Base-by-base conservation (phyloP, 2,888 invertebrate species). In the Leptopilina drosophilae region DNA sequence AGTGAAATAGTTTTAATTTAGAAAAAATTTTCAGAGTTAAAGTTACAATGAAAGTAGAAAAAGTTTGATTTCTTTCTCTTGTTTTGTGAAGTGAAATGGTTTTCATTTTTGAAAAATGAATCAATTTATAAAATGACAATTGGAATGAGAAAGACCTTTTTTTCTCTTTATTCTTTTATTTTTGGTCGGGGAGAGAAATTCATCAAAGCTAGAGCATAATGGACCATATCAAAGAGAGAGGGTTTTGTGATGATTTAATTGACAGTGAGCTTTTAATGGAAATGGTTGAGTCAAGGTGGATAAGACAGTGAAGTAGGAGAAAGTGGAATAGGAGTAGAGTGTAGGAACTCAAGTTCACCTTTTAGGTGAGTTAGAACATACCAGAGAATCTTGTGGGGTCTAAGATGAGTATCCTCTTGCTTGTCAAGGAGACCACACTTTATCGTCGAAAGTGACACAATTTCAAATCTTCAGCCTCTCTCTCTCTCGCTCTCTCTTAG, bases 371-470 rank as follows among this genome's bases (percentile, higher is more conserved):
- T 26, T 49, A 33, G 62, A 49, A 49, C 56, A 73, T 73, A 26
- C 33, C 53, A 33, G 53, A 56, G 69, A 73, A 56, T 56, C 53
- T 56, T 73, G 69, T 56, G 69, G 56, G 33, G 49, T 49, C 5
- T 56, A n/a, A 56, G n/a, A 73, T 73, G 69, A 73, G 53, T 73
- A 73, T 73, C 56, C 69, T 73, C 73, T 73, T 73, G 73, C 73
- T 62, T 73, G 53, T 73, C 56, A 73, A 73, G 73, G 49, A 46
- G 15, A 49, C 33, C 49, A 64, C 65, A 75, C 80, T 83, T 84
- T 82, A 84, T 82, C 82, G 83, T 33, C 80, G 80, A 79, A 82
- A 83, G 82, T 84, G 82, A 81, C 83, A 82, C 78, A 83, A 82
- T 84, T 82, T 79, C 80, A 81, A 78, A 77, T 76, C 79, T 80